A percentile compares a stretch with the other conserved stretches of the same genome.
phyloP scores from a whole-genome alignment of 2,888 invertebrate species.

The Spialia ferax region DNA sequence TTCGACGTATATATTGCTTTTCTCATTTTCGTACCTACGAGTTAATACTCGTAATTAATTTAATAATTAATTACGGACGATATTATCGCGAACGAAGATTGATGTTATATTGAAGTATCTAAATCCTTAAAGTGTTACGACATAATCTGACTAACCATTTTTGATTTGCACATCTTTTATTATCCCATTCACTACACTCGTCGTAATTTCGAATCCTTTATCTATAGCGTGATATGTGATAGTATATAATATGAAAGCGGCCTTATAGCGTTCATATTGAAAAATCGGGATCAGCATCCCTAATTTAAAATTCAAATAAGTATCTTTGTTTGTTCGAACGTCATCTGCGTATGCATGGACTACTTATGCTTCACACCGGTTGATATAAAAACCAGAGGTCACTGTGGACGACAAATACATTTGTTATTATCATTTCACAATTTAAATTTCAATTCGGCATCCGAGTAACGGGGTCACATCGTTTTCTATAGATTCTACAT shows the following conservation, averaged over 20 bases:
- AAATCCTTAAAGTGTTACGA: not conserved
- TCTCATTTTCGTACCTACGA: no score
- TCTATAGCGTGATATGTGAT: no score
- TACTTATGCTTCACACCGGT: constrained; percentile 65
- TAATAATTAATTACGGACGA: no score
- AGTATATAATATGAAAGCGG: constrained; percentile 17
- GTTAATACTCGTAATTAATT: no score
- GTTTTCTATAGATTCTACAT: constrained; percentile 73
- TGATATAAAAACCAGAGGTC: constrained; percentile 73
- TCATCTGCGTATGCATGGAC: constrained; percentile 78
- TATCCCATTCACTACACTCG: not conserved
- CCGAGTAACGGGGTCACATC: constrained; percentile 81
- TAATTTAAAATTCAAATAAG: constrained; percentile 78
- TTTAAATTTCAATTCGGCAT: constrained; percentile 79
- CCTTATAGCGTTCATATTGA: constrained; percentile 66
- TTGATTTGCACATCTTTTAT: not conserved
- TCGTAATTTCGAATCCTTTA: constrained; percentile 1
- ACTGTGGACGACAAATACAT: constrained; percentile 72
- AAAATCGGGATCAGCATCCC: constrained; percentile 71
- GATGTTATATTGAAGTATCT: no score
- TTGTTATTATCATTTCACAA: constrained; percentile 77
- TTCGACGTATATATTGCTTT: no score
- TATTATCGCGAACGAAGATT: no score
- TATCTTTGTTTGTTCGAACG: constrained; percentile 75
- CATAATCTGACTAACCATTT: not conserved